Conservation (phyloP, 2,888 invertebrate species). For the Antitype chi region DNA sequence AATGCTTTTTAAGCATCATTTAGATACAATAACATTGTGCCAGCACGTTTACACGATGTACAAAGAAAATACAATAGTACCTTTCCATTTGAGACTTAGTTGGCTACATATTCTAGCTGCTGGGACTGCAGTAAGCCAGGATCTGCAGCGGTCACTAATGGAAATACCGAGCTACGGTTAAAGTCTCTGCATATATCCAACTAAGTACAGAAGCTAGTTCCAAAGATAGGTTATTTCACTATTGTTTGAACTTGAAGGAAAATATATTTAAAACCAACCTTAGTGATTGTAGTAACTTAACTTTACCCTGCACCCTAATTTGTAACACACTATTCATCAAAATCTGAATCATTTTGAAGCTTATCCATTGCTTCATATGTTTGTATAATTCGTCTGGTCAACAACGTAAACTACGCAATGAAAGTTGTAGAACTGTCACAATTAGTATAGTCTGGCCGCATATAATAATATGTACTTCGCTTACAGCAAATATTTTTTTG, state of each 20-base stretch:
- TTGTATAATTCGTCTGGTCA: too few species aligned
- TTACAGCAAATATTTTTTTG: too few species aligned
- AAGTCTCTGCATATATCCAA: slow-evolving; percentile 19
- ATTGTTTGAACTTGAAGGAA: background rate
- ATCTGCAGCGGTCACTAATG: slow-evolving; percentile 51
- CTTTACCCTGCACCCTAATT: too few species aligned
- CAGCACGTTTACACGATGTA: background rate
- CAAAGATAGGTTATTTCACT: slow-evolving; percentile 2
- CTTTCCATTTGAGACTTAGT: slow-evolving; percentile 14
- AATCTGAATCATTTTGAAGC: too few species aligned
- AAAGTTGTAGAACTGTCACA: too few species aligned
- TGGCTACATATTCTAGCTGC: slow-evolving; percentile 28
- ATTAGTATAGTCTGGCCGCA: too few species aligned
- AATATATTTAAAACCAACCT: background rate
- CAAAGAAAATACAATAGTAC: slow-evolving; percentile 10
- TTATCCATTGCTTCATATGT: too few species aligned
- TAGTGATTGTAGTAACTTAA: background rate
- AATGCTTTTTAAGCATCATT: background rate
- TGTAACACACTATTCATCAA: too few species aligned
- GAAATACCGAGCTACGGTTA: slow-evolving; percentile 38
- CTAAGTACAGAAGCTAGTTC: background rate
- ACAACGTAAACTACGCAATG: too few species aligned
- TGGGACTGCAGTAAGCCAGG: slow-evolving; percentile 44
- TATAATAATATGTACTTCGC: too few species aligned
- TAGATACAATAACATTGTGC: background rate